A percentile compares a stretch with the other conserved stretches of the same genome.
phyloP scores from a whole-genome alignment of 2,888 invertebrate genomes.

The Euplexia lucipara region DNA sequence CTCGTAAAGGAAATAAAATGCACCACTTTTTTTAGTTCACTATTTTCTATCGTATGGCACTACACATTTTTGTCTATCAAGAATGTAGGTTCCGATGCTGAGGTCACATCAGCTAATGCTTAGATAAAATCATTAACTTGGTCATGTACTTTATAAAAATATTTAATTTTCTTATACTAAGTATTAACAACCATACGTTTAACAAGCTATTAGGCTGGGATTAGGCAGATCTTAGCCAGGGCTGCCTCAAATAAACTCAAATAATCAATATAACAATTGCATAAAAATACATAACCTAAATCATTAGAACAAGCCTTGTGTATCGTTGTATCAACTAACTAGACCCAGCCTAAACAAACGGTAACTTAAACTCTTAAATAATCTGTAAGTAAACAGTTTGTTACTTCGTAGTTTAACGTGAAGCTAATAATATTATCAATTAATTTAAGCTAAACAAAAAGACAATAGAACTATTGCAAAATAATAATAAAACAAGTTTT shows the following conservation, averaged over 20 bases:
- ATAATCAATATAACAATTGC: conserved; percentile 50
- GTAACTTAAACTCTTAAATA: conserved; percentile 65
- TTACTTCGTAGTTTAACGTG: conserved; percentile 37
- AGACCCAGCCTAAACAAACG: conserved; percentile 62
- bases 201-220: conserved; percentile 69
- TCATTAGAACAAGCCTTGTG: conserved; percentile 33
- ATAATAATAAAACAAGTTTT: conserved; percentile 63
- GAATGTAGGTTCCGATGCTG: conserved; percentile 60
- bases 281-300: conserved; percentile 49
- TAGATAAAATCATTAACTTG: conserved; percentile 79
- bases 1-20: conserved; percentile 83
- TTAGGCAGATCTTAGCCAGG: conserved; percentile 38
- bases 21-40: conserved; percentile 79
- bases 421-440: conserved; percentile 42
- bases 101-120: conserved; percentile 60
- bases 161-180: conserved; percentile 80
- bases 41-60: conserved; percentile 79
- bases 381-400: conserved; percentile 37
- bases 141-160: conserved; percentile 86
- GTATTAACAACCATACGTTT: conserved; percentile 72
- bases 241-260: conserved; percentile 50
- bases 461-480: conserved; percentile 61
- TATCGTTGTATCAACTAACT: conserved; percentile 50
- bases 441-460: conserved; percentile 54
- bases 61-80: conserved; percentile 68